These are phyloP conservation scores for Achlya flavicornis DNA, from an alignment of 2,888 invertebrate genomes.

Conservation along the genomic window DNA sequence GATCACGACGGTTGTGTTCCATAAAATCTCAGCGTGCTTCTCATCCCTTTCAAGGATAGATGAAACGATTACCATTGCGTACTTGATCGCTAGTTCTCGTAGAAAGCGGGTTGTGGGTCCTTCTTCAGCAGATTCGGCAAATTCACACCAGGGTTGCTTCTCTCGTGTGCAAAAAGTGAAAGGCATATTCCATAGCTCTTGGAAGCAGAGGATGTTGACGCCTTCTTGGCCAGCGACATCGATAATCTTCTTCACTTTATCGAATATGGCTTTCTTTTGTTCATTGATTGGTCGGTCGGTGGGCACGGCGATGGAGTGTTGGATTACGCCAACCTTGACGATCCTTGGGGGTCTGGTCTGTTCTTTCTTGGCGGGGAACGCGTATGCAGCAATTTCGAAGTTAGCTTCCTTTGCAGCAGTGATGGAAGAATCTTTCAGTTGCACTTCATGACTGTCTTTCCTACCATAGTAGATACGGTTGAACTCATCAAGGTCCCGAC, in stretches of 20 bases:
- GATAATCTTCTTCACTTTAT: conserved; percentile 91
- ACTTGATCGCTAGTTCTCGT: conserved; percentile 89
- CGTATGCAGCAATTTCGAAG: conserved; percentile 78
- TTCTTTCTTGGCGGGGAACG: conserved; percentile 75
- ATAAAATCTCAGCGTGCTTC: conserved; percentile 92
- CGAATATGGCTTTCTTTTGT: conserved; percentile 92
- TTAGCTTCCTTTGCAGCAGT: conserved; percentile 83
- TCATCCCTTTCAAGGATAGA: conserved; percentile 97
- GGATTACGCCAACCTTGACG: conserved; percentile 94
- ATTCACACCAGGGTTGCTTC: conserved; percentile 98
- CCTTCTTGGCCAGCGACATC: conserved; percentile 91
- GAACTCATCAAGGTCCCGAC: conserved; percentile 74
- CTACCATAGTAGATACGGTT: conserved; percentile 77
- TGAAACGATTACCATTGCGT: conserved; percentile 97
- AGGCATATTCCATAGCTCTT: conserved; percentile 99
- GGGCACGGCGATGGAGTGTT: conserved; percentile 92
- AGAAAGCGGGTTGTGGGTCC: conserved; percentile 95
- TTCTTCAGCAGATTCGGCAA: conserved; percentile 95
- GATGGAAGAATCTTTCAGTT: conserved; percentile 74
- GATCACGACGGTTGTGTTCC: conserved; percentile 98
- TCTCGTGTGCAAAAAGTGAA: conserved; percentile 99
- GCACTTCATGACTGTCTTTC: conserved; percentile 65
- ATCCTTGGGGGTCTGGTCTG: conserved; percentile 87
- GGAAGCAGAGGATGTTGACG: conserved; percentile 96
- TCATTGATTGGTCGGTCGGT: conserved; percentile 90